Evolutionary conservation across 2,888 invertebrate species (phyloP), one percentile per base, ranked within the genome.

Genomic region (Lycia hirtaria): DNA sequence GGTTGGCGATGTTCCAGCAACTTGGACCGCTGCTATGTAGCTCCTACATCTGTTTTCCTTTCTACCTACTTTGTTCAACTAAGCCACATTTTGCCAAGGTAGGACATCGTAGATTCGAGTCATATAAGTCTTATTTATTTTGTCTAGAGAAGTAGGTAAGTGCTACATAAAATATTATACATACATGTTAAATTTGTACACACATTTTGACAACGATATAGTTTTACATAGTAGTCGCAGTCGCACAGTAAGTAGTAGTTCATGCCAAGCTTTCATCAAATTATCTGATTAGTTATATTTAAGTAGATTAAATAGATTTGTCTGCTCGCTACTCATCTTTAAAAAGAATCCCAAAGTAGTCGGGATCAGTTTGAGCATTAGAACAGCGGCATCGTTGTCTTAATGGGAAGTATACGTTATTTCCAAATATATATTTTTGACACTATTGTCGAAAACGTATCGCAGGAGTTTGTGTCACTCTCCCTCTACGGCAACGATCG

Each of bases 241-340:
- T 62, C 66, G 84, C 88, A 88, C 86, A 73, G 81, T 87, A 87
- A 84, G 72, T 69, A 73, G 81, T 87, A 87, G 85, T 72, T 69
- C 70, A 78, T 81, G 82, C 81, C 81, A 86, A 67, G 88, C 88
- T 88, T 88, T 75, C 65, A 72, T 78, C 68, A 74, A n/a, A n/a
- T n/a, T n/a, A n/a, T n/a, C n/a, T n/a, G n/a, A 80, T 78, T 28
- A 41, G 10, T 26, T 84, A 80, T 80, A 76, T 73, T 59, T 65
- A 71, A 68, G 74, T 83, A 82, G 80, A 80, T 65, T 52, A 76
- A 73, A 74, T 78, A 81, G 81, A 76, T 82, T 87, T 71, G 74
- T 83, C 79, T 79, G 80, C 80, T 82, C 80, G 82, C 80, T 83
- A 80, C 74, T 75, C n/a, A n/a, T 71, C 59, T 75, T 56, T 62